Percentiles rank a stretch among this genome's conserved stretches.
Conservation (phyloP, 2,888 invertebrate species). For the Tipula lateralis region DNA sequence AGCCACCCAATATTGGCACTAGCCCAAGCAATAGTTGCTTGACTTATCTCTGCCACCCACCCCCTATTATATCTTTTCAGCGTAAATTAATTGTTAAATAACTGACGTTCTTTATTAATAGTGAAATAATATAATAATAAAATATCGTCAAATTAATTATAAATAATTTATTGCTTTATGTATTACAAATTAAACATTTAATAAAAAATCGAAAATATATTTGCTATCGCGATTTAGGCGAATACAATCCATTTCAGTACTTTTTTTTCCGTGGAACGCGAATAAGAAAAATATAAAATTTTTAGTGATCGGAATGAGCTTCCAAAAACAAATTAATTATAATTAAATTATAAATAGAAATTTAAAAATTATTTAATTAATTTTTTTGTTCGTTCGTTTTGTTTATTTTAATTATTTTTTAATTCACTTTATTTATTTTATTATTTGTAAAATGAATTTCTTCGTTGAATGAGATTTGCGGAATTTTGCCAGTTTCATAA, state of each 20-base stretch:
- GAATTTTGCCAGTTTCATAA: background rate
- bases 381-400: background rate
- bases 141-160: too few species aligned
- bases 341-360: background rate
- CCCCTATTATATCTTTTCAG: too few species aligned
- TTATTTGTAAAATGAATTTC: background rate
- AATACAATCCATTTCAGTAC: background rate
- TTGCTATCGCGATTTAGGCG: background rate
- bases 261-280: background rate
- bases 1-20: too few species aligned
- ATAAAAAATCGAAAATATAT: background rate
- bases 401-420: conserved; percentile 24
- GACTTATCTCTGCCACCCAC: too few species aligned
- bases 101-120: too few species aligned
- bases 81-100: too few species aligned
- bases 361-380: background rate
- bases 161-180: too few species aligned
- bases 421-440: background rate
- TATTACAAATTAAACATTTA: background rate
- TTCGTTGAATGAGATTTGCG: background rate
- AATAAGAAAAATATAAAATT: too few species aligned
- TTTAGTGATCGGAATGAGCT: background rate
- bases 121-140: too few species aligned
- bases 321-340: background rate
- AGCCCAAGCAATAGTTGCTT: too few species aligned